Evolutionary conservation across 2,888 invertebrate species (phyloP).

Genomic region (Oligia latruncula): DNA sequence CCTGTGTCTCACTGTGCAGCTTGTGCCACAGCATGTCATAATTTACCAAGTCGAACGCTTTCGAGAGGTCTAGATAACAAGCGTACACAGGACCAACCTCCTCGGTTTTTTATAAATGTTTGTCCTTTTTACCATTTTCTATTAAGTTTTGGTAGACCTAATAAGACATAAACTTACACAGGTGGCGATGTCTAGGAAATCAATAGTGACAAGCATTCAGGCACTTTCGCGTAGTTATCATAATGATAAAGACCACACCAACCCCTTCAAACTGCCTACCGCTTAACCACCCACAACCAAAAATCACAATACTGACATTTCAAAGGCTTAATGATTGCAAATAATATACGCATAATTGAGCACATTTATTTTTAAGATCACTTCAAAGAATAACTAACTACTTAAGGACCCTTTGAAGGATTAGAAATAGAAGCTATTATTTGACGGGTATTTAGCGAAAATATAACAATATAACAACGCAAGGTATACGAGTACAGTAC

Average conservation of each 20-base stretch:
- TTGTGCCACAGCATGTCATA: no score
- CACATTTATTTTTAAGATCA: conserved; percentile 67
- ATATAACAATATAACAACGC: conserved; percentile 65
- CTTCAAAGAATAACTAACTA: conserved; percentile 65
- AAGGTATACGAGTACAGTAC: conserved; percentile 52
- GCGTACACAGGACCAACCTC: no score
- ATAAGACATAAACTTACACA: background rate
- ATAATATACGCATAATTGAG: conserved; percentile 75
- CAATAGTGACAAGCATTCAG: background rate
- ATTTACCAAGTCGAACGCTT: no score
- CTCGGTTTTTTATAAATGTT: background rate
- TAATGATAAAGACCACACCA: conserved; percentile 11
- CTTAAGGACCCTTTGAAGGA: conserved; percentile 70
- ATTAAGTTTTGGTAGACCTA: background rate
- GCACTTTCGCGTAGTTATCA: conserved; percentile 12
- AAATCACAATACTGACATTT: conserved; percentile 52
- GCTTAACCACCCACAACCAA: conserved; percentile 56
- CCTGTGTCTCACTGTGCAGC: no score
- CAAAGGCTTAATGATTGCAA: conserved; percentile 68
- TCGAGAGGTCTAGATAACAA: no score
- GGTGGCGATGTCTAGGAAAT: conserved; percentile 4
- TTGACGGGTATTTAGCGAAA: conserved; percentile 59
- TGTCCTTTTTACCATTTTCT: background rate
- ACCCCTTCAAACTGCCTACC: background rate
- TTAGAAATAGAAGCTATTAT: conserved; percentile 67